Percentiles rank a stretch among this genome's conserved stretches.
These are phyloP conservation scores for Cynodonichthys magdalenae DNA, from an alignment of 2,797 vertebrate genomes.

Conservation along the genomic window DNA sequence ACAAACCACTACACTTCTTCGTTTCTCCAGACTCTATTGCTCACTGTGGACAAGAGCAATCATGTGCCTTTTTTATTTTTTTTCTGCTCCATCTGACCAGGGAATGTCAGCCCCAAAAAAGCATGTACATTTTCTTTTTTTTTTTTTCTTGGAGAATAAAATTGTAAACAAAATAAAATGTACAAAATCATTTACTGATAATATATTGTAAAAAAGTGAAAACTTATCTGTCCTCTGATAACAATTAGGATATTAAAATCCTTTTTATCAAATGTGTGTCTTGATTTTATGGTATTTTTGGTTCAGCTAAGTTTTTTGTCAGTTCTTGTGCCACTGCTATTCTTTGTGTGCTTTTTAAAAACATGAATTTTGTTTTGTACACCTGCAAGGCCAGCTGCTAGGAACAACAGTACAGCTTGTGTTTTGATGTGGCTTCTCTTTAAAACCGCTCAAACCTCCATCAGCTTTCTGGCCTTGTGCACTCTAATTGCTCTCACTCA, in stretches of 20 bases:
- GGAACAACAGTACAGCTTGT: slow-evolving; percentile 23
- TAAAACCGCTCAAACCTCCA: slow-evolving; percentile 39
- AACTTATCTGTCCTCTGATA: slow-evolving; percentile 66
- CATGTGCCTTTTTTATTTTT: slow-evolving; percentile 89
- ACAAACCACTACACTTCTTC: slow-evolving; percentile 50
- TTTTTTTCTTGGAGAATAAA: slow-evolving; percentile 73
- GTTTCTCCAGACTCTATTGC: slow-evolving; percentile 83
- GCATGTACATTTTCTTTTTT: slow-evolving; percentile 87
- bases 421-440: slow-evolving; percentile 53
- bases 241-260: slow-evolving; percentile 80
- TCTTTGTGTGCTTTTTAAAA: slow-evolving; percentile 10
- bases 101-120: slow-evolving; percentile 82
- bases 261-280: slow-evolving; percentile 60
- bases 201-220: slow-evolving; percentile 77
- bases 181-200: slow-evolving; percentile 78
- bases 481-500: slow-evolving; percentile 48
- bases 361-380: slow-evolving; percentile 9
- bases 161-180: slow-evolving; percentile 73
- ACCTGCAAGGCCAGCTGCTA: slow-evolving; percentile 28
- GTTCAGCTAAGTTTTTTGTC: background rate
- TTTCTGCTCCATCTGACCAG: slow-evolving; percentile 81
- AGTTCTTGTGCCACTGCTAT: background rate
- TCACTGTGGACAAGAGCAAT: slow-evolving; percentile 82
- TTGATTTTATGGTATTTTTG: background rate
- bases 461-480: slow-evolving; percentile 32